Evolutionary conservation across 2,113 vertebrate species (phyloP).

Genomic region (Equus quagga): DNA sequence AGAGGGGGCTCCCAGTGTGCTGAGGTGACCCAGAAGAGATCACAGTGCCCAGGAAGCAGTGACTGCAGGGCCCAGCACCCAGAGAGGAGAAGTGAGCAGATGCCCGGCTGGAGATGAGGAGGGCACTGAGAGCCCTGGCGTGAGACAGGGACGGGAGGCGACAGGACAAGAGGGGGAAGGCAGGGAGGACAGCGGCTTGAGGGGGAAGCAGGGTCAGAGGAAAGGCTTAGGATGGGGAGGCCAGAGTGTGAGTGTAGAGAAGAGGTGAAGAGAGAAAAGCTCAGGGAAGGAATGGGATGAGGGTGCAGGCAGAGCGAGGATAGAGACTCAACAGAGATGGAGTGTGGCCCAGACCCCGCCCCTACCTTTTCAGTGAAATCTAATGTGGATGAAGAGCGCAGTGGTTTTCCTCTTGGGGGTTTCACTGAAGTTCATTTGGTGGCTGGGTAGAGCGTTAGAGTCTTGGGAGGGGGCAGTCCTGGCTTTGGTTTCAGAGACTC

Average conservation of each 20-base stretch:
- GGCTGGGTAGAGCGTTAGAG: background rate
- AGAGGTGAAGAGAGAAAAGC: background rate
- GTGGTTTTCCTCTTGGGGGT: background rate
- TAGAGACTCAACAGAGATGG: background rate
- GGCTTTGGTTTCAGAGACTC: background rate
- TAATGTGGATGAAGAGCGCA: background rate
- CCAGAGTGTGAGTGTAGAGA: fast-evolving
- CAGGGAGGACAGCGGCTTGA: background rate
- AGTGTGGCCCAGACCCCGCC: background rate
- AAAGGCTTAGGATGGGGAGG: background rate
- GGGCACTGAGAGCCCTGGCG: too few species aligned
- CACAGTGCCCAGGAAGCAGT: background rate
- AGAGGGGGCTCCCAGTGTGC: background rate
- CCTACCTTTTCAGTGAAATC: background rate
- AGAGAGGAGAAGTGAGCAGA: background rate
- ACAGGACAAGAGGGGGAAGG: background rate
- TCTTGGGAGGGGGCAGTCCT: background rate
- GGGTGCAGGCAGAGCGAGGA: fast-evolving
- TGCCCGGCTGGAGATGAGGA: fast-evolving
- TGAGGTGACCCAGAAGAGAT: background rate
- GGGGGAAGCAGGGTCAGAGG: background rate
- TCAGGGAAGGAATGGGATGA: background rate
- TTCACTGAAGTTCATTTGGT: background rate
- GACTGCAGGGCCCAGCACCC: background rate
- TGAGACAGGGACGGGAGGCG: background rate